These are phyloP conservation scores for Conopomorpha cramerella DNA, from an alignment of 1,140 invertebrate genomes.

Conservation along the genomic window DNA sequence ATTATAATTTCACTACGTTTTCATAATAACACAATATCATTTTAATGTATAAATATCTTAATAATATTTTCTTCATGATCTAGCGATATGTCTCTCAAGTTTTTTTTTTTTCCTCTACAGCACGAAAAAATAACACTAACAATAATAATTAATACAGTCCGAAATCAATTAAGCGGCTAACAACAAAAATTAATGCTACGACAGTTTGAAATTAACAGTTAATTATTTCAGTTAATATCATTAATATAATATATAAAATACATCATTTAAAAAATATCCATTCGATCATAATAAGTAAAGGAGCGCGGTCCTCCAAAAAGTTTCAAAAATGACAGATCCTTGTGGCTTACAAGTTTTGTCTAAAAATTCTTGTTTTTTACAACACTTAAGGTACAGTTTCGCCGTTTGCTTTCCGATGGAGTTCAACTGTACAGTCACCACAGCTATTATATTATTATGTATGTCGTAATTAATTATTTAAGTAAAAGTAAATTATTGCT, in stretches of 20 bases:
- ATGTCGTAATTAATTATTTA: too few species aligned
- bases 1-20: slow-evolving; percentile 21
- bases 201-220: slow-evolving; percentile 26
- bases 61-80: slow-evolving; percentile 16
- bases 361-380: slow-evolving; percentile 7
- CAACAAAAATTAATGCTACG: slow-evolving; percentile 19
- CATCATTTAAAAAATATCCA: slow-evolving; percentile 44
- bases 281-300: too few species aligned
- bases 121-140: neutral
- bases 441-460: too few species aligned
- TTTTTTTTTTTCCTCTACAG: slow-evolving; percentile 25
- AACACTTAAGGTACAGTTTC: slow-evolving; percentile 8
- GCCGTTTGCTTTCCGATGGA: too few species aligned
- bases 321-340: slow-evolving; percentile 34
- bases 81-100: slow-evolving; percentile 46
- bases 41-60: slow-evolving; percentile 17
- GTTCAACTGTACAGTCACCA: too few species aligned
- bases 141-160: too few species aligned
- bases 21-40: slow-evolving; percentile 5
- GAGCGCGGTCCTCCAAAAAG: slow-evolving; percentile 24
- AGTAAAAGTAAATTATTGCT: too few species aligned
- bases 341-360: neutral
- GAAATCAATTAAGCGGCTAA: slow-evolving; percentile 26
- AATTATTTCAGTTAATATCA: too few species aligned
- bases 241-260: slow-evolving; percentile 51